Base-by-base conservation (phyloP, 2,113 vertebrate species). In the Egretta garzetta region DNA sequence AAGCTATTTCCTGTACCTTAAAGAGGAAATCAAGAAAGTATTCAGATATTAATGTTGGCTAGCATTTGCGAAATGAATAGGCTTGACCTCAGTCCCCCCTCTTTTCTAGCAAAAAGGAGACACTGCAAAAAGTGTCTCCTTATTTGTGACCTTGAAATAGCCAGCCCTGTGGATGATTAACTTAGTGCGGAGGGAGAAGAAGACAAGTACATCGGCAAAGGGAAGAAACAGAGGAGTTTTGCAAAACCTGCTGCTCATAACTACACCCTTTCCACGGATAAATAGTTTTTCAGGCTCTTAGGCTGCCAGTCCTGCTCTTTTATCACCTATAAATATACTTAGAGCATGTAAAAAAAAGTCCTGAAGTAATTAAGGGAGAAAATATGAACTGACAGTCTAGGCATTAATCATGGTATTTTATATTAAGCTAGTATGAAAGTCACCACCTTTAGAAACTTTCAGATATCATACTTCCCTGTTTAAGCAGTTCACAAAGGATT, bases 51-150 rank as follows among this genome's bases (percentile, higher is more conserved):
- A 82, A 94, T 66, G 35, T 58, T 94, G 81, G 62, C 35, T 77
- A 82, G 66, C 6, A 2, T 84, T 95, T 85, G n/a, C 74, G 86
- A 97, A 96, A 96, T 94, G 64, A 96, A 92, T 97, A 89, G 76
- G 16, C 52, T 95, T 94, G 91, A 95, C 93, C 93, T 90, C 67
- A 70, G 50, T 35, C 50, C 45, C 22, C n/a, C 10, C 3, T 91
- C 30, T 75, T 89, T 71, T 87, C 64, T 62, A 89, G 41, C 37
- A 91, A 86, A 87, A 80, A 80, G 1, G 4, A 86, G 66, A 80
- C 30, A 33, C 52, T 59, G 58, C 49, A 92, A 89, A 93, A 88
- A 53, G 27, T 6, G 5, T 35, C 39, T 88, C 37, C 67, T 91
- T 85, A 66, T 92, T 79, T 91, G 66, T 70, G 89, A 85, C 91